Evolutionary conservation across 2,797 vertebrate species (phyloP), one percentile per base, ranked within the genome.

Genomic region (Echeneis naucrates): DNA sequence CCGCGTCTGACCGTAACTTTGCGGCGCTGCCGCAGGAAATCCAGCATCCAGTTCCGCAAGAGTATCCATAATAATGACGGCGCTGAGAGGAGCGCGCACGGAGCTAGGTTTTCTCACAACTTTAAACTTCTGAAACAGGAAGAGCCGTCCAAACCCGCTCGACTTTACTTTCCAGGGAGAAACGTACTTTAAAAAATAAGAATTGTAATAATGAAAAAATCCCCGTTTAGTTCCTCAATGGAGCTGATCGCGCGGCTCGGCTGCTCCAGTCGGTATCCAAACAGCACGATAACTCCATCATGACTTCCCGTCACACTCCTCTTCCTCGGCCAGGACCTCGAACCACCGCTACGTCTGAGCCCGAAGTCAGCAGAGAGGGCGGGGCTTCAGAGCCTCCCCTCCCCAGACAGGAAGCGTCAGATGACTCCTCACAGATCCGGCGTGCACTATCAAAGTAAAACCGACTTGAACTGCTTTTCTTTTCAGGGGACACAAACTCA

Each of bases 321-420:
- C 84, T 75, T 89, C 80, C 87, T 89, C 81, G 77, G 81, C 72
- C 89, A 85, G 90, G 81, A 87, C 87, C 90, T 94, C 94, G 91
- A 89, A 91, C 91, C 89, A 86, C 92, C 92, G 72, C 90, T 88
- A 72, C 83, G 83, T 90, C 68, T 71, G 67, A 23, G 88, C 88
- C 68, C 21, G 53, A 77, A 81, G 83, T 69, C 86, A 58, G 83
- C 4, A 47, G 19, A 77, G 92, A 94, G 95, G 95, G 94, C 88
- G 95, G 92, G 93, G 94, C 93, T 95, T 94, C 91, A 84, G 82
- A 92, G 93, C 89, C 93, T 93, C 93, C 94, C 89, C 87, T 90
- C 63, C 93, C 86, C 93, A 90, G 78, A 93, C 94, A 96, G 94
- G 94, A 95, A 91, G 91, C 92, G 92, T 95, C 95, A 95, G 93